Percentiles rank a stretch among this genome's conserved stretches.
Evolutionary conservation across 2,797 vertebrate species (phyloP).

Genomic region (Gadopsis marmoratus): DNA sequence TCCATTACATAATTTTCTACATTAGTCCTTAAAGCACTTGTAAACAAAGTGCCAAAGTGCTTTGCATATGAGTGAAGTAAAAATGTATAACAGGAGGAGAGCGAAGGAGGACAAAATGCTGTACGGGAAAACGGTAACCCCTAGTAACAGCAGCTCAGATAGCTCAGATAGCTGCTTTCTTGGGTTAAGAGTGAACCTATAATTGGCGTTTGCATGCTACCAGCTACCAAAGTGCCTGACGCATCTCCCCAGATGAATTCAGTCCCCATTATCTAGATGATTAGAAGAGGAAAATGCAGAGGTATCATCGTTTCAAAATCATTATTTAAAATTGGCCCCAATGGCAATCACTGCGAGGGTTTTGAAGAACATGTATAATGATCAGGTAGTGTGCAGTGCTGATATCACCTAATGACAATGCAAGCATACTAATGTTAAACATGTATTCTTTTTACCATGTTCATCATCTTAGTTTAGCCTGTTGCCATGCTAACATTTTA

Average conservation of each 20-base stretch:
- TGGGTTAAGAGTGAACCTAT: constrained; percentile 59
- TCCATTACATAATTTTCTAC: constrained; percentile 80
- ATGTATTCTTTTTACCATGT: neutral
- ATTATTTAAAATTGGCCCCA: constrained; percentile 68
- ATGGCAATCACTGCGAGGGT: constrained; percentile 58
- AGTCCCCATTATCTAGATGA: constrained; percentile 62
- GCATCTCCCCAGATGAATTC: constrained; percentile 54
- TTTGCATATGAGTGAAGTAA: constrained; percentile 51
- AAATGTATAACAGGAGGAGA: constrained; percentile 39
- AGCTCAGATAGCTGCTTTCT: constrained; percentile 49
- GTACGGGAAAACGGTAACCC: constrained; percentile 29
- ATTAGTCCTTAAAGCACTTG: constrained; percentile 71
- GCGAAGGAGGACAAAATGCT: constrained; percentile 30
- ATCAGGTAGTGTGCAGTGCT: constrained; percentile 4
- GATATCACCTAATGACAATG: neutral
- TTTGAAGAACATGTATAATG: constrained; percentile 48
- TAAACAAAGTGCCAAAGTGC: constrained; percentile 73
- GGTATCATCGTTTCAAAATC: constrained; percentile 52
- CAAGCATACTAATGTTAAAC: neutral
- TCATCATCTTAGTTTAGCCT: neutral
- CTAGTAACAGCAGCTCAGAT: constrained; percentile 42
- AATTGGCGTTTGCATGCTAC: constrained; percentile 65
- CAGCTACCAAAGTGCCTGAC: constrained; percentile 44
- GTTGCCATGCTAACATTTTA: neutral
- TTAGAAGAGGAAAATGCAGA: constrained; percentile 59